Percentiles rank a stretch among this genome's conserved stretches.
These are phyloP conservation scores for Nemurella pictetii DNA, from an alignment of 2,888 invertebrate species.

Conservation along the genomic window DNA sequence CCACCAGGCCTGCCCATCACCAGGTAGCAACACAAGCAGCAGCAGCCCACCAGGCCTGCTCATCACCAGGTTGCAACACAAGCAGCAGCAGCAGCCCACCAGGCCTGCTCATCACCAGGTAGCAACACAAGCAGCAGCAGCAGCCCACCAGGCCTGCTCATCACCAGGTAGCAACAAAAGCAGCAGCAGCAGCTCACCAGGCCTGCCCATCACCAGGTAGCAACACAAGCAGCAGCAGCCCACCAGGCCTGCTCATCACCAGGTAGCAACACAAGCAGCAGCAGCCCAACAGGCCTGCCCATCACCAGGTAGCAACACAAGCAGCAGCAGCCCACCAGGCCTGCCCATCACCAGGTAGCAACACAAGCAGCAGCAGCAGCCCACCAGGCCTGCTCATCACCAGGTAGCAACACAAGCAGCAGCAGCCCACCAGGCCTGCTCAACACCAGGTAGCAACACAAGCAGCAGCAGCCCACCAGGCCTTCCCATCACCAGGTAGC, in stretches of 20 bases:
- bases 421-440: too few relatives aligned
- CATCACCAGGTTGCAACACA: too few relatives aligned
- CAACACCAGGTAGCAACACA: too few relatives aligned
- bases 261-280: too few relatives aligned
- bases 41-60: too few relatives aligned
- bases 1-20: conserved; percentile 56
- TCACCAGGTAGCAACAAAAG: too few relatives aligned
- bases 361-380: too few relatives aligned
- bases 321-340: too few relatives aligned
- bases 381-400: conserved; percentile 56
- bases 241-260: too few relatives aligned
- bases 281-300: conserved; percentile 51
- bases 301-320: conserved; percentile 54
- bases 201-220: conserved; percentile 59
- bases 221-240: background rate
- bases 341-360: too few relatives aligned
- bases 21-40: conserved; percentile 49
- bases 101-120: conserved; percentile 60
- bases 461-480: conserved; percentile 46
- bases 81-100: background rate
- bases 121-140: conserved; percentile 28
- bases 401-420: conserved; percentile 49
- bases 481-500: conserved; percentile 58
- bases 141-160: too few relatives aligned
- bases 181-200: conserved; percentile 42